Base-by-base conservation (phyloP, 2,797 vertebrate species). In the Nannoperca obscura region DNA sequence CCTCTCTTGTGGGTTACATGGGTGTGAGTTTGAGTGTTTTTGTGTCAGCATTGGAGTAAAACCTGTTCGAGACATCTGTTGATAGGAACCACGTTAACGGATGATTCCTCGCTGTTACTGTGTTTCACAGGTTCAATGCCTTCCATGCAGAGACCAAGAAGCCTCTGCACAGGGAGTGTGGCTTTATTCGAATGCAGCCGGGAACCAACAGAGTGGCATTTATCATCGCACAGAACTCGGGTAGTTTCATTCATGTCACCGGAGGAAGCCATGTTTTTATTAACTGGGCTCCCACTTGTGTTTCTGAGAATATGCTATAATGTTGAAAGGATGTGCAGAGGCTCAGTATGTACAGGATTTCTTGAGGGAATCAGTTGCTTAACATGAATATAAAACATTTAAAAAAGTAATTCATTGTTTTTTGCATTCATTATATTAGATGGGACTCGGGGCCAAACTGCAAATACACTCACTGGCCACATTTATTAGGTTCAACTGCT, bases 201-300 rank as follows among this genome's bases (percentile, higher is more conserved):
- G 96, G 96, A 49, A 96, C 96, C 89, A 98, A 97, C 55, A 97
- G 93, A 89, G 97, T 99, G 93, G 97, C 97, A 50, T 98, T 99
- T 82, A 94, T 99, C 91, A 96, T 96, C n/a, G 97, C 98, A 78
- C 97, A 99, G 92, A 99, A 99, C 91, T 97, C 96, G 93, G 98
- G 98, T 99, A 58, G 12, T 19, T 36, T 7, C 36, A 6, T 32
- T 64, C 6, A 50, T 5, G 1, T 14, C 5, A 1, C 27, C 7
- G 22, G n/a, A 63, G 50, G 11, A 6, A 7, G 4, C 24, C 2
- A 0, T 40, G 17, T 49, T 67, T 54, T 30, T 42, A n/a, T 32
- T 47, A 4, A 32, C 5, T 44, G 52, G 30, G 22, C 17, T n/a
- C 1, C 11, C 13, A 11, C 24, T 47, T 40, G 17, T 65, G 13